A percentile compares a stretch with the other conserved stretches of the same genome.
Evolutionary conservation across 2,888 invertebrate genomes (phyloP).

Genomic region (Scaptomyza polygonia): DNA sequence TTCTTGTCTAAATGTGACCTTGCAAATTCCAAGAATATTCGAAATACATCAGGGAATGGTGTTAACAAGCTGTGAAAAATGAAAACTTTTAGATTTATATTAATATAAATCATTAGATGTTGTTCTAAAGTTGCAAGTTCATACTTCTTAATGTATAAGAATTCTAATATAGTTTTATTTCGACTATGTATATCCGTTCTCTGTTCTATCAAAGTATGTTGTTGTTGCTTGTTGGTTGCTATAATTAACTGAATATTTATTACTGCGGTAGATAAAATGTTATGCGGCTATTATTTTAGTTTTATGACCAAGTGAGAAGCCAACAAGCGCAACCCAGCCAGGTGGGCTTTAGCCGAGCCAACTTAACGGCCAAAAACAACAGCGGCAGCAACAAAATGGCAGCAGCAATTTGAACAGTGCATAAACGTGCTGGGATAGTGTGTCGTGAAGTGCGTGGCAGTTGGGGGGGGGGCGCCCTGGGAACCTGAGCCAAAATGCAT

Average conservation of each 20-base stretch:
- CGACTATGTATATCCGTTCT: background rate
- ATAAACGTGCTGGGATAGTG: slow-evolving; percentile 14
- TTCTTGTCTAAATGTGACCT: no score
- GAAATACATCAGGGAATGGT: no score
- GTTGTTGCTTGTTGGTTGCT: slow-evolving; percentile 38
- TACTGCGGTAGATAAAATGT: slow-evolving; percentile 80
- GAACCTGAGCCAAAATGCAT: slow-evolving; percentile 66
- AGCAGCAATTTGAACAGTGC: slow-evolving; percentile 27
- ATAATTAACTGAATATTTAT: slow-evolving; percentile 79
- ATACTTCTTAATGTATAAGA: no score
- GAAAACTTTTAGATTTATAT: no score
- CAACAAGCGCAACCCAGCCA: slow-evolving; percentile 46
- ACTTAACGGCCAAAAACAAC: slow-evolving; percentile 25
- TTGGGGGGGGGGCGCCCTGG: no score
- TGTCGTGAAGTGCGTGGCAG: no score
- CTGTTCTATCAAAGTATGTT: slow-evolving; percentile 5
- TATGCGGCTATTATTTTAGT: slow-evolving; percentile 79
- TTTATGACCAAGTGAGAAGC: slow-evolving; percentile 69
- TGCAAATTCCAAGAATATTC: no score
- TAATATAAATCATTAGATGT: no score
- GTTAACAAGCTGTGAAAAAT: no score
- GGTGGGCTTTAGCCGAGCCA: slow-evolving; percentile 65
- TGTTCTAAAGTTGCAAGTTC: no score
- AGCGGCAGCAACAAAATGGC: slow-evolving; percentile 18
- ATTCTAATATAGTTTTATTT: background rate